These are phyloP conservation scores for Scomber japonicus DNA, from an alignment of 2,113 vertebrate genomes.

Conservation along the genomic window DNA sequence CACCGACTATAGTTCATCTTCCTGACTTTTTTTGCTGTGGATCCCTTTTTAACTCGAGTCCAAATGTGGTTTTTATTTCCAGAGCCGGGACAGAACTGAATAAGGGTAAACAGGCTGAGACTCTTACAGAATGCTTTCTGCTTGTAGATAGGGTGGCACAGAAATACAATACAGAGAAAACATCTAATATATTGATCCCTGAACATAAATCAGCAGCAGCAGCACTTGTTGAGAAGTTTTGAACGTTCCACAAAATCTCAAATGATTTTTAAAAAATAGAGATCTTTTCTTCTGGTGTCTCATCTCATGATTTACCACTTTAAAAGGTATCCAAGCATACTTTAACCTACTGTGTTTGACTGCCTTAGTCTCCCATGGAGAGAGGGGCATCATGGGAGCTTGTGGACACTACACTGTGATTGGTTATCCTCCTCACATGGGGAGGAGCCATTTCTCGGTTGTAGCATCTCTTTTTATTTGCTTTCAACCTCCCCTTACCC, in stretches of 20 bases:
- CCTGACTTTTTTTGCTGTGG: conserved; percentile 19
- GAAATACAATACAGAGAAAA: background rate
- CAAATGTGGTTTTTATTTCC: conserved; percentile 9
- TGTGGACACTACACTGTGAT: conserved; percentile 85
- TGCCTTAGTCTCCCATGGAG: conserved; percentile 84
- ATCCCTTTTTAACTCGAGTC: background rate
- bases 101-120: background rate
- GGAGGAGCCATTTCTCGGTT: conserved; percentile 68
- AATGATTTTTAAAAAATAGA: conserved; percentile 27
- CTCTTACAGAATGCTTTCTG: background rate
- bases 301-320: conserved; percentile 56
- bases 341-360: conserved; percentile 80
- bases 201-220: background rate
- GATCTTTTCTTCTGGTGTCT: conserved; percentile 63
- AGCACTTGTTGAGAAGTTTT: background rate
- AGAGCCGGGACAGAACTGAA: background rate
- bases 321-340: conserved; percentile 55
- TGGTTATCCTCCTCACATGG: conserved; percentile 65
- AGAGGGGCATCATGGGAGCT: conserved; percentile 81
- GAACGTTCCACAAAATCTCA: conserved; percentile 3
- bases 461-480: conserved; percentile 79
- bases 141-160: background rate
- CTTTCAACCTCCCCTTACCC: conserved; percentile 49
- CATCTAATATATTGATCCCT: background rate
- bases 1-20: background rate